A percentile compares a stretch with the other conserved stretches of the same genome.
Evolutionary conservation across 2,113 vertebrate species (phyloP).

Genomic region (Murina feae): DNA sequence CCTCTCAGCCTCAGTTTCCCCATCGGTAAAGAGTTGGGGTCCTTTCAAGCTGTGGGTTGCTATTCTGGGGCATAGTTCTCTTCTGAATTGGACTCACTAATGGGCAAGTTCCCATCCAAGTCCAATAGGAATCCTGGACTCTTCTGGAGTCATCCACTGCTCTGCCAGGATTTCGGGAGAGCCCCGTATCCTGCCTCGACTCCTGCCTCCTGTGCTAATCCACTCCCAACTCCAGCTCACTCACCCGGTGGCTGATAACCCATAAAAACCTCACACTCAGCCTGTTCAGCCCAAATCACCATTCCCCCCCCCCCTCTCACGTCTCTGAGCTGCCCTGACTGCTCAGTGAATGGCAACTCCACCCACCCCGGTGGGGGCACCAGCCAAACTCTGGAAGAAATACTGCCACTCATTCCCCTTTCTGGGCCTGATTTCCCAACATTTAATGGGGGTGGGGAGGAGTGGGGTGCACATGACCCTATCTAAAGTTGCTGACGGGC

Average conservation of each 20-base stretch:
- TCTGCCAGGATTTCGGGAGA: not conserved
- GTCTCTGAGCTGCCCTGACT: too few relatives aligned
- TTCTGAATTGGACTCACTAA: not conserved
- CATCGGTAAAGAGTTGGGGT: not conserved
- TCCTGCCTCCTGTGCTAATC: not conserved
- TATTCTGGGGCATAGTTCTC: not conserved
- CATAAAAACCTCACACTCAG: not conserved
- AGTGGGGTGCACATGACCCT: not conserved
- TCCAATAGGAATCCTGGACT: not conserved
- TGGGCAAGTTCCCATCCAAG: not conserved
- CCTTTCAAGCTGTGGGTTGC: not conserved
- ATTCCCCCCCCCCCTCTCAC: fast-evolving
- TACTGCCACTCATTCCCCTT: fast-evolving
- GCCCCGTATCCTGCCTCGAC: not conserved
- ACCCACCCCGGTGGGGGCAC: not conserved
- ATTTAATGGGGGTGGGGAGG: too few relatives aligned
- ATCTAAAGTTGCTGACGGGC: not conserved
- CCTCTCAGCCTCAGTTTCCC: not conserved
- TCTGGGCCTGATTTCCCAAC: not conserved
- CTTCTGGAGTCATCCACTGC: not conserved
- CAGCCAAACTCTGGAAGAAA: not conserved
- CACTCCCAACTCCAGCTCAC: not conserved
- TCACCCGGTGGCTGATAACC: not conserved
- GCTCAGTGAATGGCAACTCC: not conserved
- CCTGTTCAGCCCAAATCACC: not conserved